Evolutionary conservation across 2,113 vertebrate species (phyloP).

Genomic region (Calyptomena viridis): DNA sequence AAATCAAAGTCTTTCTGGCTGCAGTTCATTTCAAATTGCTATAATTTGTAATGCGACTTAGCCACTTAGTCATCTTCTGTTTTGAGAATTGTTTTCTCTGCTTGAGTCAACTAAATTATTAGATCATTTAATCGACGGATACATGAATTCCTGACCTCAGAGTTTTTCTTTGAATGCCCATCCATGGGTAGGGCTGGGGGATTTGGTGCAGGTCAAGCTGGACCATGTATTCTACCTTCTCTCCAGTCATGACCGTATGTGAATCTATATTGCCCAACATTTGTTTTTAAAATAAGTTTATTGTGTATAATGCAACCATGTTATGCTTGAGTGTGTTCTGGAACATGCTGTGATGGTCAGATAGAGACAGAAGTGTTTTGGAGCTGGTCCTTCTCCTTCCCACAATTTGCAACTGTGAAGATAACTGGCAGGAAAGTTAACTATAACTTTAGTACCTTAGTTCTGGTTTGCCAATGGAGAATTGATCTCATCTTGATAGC

Average conservation of each 20-base stretch:
- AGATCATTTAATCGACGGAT: background rate
- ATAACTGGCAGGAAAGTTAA: background rate
- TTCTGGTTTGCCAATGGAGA: background rate
- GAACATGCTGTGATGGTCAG: background rate
- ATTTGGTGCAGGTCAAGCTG: background rate
- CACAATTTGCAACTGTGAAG: background rate
- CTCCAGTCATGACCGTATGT: background rate
- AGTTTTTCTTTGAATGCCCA: background rate
- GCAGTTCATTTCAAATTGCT: background rate
- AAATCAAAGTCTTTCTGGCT: background rate
- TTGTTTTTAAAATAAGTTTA: background rate
- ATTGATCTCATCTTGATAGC: background rate
- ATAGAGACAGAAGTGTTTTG: background rate
- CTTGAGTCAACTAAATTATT: background rate
- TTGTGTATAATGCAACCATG: background rate
- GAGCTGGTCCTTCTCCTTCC: background rate
- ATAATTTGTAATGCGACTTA: background rate
- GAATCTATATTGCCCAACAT: background rate
- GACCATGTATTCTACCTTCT: background rate
- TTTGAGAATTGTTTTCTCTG: background rate
- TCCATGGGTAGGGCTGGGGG: background rate
- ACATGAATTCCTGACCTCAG: background rate
- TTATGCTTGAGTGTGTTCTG: background rate
- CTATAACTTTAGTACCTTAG: background rate
- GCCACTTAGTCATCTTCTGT: background rate